phyloP scores from a whole-genome alignment of 2,888 invertebrate genomes.

The Lasioglossum villosulum region DNA sequence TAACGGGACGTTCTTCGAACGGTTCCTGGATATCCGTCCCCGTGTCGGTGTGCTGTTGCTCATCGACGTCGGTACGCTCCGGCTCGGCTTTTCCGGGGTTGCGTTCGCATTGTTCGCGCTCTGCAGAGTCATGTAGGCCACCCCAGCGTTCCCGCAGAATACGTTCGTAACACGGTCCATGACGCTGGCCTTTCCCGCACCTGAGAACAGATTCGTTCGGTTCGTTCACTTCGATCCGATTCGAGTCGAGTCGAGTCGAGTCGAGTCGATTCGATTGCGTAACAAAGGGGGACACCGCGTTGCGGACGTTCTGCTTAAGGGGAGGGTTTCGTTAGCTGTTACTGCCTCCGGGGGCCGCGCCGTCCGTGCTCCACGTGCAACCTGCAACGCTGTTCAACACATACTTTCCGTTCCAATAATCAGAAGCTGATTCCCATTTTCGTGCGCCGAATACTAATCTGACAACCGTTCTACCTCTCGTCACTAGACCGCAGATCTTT shows the following conservation, averaged over 20 bases:
- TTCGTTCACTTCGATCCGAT: background rate
- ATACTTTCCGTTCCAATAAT: background rate
- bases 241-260: background rate
- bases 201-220: constrained; percentile 58
- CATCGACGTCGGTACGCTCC: constrained; percentile 76
- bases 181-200: constrained; percentile 88
- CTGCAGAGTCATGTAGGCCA: constrained; percentile 84
- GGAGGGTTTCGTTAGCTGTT: background rate
- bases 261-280: background rate
- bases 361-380: background rate
- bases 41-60: constrained; percentile 72
- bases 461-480: background rate
- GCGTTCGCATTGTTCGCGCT: constrained; percentile 78
- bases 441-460: background rate
- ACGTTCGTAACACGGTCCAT: constrained; percentile 96
- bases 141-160: constrained; percentile 92
- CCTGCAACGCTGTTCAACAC: background rate
- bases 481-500: background rate
- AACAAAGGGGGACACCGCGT: constrained; percentile 8
- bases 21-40: constrained; percentile 74
- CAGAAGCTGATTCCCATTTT: background rate
- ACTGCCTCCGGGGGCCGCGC: background rate
- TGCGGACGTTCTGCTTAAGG: background rate
- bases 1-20: constrained; percentile 72
- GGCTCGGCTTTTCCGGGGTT: constrained; percentile 81